Evolutionary conservation across 2,113 vertebrate species (phyloP).

Genomic region (Elgaria multicarinata): DNA sequence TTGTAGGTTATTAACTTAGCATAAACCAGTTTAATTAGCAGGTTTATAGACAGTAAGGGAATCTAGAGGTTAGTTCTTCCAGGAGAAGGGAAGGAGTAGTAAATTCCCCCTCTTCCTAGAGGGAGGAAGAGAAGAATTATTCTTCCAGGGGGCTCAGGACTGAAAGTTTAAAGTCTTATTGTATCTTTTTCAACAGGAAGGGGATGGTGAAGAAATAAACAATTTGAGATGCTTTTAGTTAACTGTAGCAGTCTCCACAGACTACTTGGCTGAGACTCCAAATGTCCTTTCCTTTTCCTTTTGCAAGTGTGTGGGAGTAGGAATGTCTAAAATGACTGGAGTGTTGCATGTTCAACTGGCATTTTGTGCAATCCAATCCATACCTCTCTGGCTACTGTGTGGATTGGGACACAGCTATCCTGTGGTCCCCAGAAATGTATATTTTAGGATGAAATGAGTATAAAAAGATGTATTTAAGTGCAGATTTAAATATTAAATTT

Average conservation of each 20-base stretch:
- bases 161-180: neutral
- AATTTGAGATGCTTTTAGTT: neutral
- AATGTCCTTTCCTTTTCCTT: neutral
- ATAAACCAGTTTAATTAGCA: neutral
- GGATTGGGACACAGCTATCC: neutral
- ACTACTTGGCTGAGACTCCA: neutral
- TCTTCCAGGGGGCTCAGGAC: neutral
- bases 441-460: neutral
- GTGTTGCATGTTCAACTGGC: neutral
- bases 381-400: neutral
- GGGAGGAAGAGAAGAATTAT: neutral
- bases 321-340: neutral
- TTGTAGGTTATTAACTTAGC: neutral
- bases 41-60: neutral
- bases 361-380: neutral
- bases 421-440: neutral
- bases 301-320: neutral
- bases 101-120: neutral
- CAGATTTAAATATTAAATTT: neutral
- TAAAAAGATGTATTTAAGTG: neutral
- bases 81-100: neutral
- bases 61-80: neutral
- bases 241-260: neutral
- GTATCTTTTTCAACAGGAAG: neutral
- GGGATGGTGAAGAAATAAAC: no score